phyloP scores from a whole-genome alignment of 23 tunicate genomes.

The Halocynthia aurantium region DNA sequence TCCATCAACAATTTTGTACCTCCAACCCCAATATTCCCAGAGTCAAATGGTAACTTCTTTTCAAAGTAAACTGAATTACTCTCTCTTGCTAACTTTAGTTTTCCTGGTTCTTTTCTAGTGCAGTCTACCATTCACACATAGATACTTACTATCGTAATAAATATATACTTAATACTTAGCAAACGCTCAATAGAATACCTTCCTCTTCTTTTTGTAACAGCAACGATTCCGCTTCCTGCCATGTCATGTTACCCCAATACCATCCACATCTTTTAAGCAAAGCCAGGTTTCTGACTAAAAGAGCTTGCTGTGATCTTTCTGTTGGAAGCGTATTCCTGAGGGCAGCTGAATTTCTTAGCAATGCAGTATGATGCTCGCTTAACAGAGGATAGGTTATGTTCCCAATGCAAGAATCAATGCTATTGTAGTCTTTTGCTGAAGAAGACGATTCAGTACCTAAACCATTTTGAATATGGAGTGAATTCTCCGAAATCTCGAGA shows the following conservation, averaged over 20 bases:
- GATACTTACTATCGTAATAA: too few species aligned
- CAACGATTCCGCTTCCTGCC: slow-evolving; percentile 92
- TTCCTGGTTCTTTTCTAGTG: too few species aligned
- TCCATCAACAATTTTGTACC: too few species aligned
- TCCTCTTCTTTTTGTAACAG: slow-evolving; percentile 37
- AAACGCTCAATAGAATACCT: slow-evolving; percentile 23
- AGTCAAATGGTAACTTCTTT: too few species aligned
- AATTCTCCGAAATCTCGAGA: too few species aligned
- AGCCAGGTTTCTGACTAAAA: slow-evolving; percentile 43
- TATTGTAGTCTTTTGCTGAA: neutral
- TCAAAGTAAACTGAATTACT: too few species aligned
- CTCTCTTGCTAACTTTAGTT: too few species aligned
- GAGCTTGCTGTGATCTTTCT: neutral
- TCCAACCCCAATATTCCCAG: too few species aligned
- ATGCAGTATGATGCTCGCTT: neutral
- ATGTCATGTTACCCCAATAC: slow-evolving; percentile 92
- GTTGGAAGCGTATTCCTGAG: neutral
- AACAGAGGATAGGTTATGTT: neutral
- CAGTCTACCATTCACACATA: too few species aligned
- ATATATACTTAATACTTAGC: too few species aligned
- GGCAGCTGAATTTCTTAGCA: neutral
- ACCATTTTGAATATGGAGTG: neutral
- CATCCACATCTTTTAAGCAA: slow-evolving; percentile 63
- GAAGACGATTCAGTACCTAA: neutral
- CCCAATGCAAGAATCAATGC: neutral